phyloP scores from a whole-genome alignment of 1,140 invertebrate genomes.

The Dreissena rostriformis region DNA sequence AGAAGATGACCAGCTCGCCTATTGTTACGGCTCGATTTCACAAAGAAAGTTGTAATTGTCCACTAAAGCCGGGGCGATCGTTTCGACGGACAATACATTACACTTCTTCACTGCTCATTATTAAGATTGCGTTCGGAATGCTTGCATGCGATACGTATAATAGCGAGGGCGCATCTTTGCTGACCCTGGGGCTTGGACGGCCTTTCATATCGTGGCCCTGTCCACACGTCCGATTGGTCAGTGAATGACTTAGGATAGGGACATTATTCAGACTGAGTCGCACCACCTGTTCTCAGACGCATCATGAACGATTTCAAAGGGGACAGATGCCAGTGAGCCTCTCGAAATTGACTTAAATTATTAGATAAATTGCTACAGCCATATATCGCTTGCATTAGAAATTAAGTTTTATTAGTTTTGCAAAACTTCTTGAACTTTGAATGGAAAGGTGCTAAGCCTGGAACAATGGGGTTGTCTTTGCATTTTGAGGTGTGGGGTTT shows the following conservation, averaged over 20 bases:
- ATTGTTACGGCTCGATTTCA: slow-evolving; percentile 54
- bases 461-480: slow-evolving; percentile 28
- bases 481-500: slow-evolving; percentile 16
- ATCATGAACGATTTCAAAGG: slow-evolving; percentile 56
- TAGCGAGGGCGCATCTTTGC: slow-evolving; percentile 50
- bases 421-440: slow-evolving; percentile 56
- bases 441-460: slow-evolving; percentile 10
- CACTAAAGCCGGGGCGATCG: slow-evolving; percentile 10
- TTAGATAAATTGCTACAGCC: slow-evolving; percentile 55
- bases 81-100: slow-evolving; percentile 49
- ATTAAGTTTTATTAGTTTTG: slow-evolving; percentile 61
- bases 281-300: slow-evolving; percentile 54
- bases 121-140: slow-evolving; percentile 47
- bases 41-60: slow-evolving; percentile 59
- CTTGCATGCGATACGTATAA: slow-evolving; percentile 58
- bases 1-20: slow-evolving; percentile 45
- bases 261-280: slow-evolving; percentile 45
- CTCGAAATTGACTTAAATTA: slow-evolving; percentile 58
- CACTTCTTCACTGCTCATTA: slow-evolving; percentile 24
- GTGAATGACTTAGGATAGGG: slow-evolving; percentile 49
- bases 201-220: slow-evolving; percentile 46
- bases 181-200: slow-evolving; percentile 40
- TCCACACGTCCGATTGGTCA: slow-evolving; percentile 48
- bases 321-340: slow-evolving; percentile 40
- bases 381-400: slow-evolving; percentile 55